phyloP scores from a whole-genome alignment of 2,888 invertebrate species.

The Serripes groenlandicus region DNA sequence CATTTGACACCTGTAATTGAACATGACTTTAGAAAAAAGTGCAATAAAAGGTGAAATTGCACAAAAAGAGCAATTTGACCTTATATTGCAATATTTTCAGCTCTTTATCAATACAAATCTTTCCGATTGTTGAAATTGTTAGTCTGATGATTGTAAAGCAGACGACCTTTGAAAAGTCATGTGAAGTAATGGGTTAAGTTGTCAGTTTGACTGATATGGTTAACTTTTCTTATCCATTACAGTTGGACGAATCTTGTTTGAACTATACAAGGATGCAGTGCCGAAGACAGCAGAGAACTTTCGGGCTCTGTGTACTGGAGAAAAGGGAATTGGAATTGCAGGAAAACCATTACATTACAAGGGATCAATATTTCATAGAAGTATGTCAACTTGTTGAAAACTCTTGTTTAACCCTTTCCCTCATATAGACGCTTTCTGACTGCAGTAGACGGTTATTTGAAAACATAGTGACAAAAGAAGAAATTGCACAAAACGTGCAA shows the following conservation, averaged over 20 bases:
- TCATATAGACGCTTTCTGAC: too few species aligned
- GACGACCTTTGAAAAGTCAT: too few species aligned
- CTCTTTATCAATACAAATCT: too few species aligned
- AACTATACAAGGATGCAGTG: constrained; percentile 83
- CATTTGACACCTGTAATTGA: too few species aligned
- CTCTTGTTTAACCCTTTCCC: too few species aligned
- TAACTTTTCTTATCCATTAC: constrained; percentile 46
- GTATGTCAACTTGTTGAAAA: too few species aligned
- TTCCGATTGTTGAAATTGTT: too few species aligned
- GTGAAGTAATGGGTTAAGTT: too few species aligned
- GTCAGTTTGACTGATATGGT: neutral
- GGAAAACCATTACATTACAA: constrained; percentile 87
- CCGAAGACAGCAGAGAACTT: constrained; percentile 86
- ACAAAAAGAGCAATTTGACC: neutral
- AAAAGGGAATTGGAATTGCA: constrained; percentile 83
- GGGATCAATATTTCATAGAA: constrained; percentile 85
- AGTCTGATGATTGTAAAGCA: too few species aligned
- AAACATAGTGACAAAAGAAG: too few species aligned
- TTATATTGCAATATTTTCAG: neutral
- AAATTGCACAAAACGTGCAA: too few species aligned
- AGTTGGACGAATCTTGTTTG: constrained; percentile 84
- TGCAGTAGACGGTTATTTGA: too few species aligned
- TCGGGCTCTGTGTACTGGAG: constrained; percentile 86
- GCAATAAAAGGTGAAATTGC: neutral
- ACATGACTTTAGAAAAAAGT: neutral